Percentiles rank a stretch among this genome's conserved stretches.
Conservation (phyloP, 2,888 invertebrate species). For the Pogonocherus hispidulus region DNA sequence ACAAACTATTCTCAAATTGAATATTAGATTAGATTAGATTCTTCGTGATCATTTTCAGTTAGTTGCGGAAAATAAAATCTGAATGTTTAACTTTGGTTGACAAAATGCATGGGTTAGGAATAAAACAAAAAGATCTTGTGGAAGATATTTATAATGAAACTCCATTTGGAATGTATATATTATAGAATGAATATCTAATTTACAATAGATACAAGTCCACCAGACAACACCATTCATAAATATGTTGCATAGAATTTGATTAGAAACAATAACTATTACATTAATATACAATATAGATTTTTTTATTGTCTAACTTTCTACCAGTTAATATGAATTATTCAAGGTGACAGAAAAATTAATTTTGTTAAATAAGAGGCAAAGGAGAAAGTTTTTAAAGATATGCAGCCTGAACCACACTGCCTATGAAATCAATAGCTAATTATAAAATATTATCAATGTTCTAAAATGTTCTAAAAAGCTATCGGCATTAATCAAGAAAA, state of each 20-base stretch:
- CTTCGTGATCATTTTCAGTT: too few relatives aligned
- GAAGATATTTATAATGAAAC: conserved; percentile 69
- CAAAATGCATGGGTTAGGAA: neutral
- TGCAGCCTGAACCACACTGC: too few relatives aligned
- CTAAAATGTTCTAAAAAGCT: too few relatives aligned
- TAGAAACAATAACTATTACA: conserved; percentile 8
- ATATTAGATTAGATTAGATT: too few relatives aligned
- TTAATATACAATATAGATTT: neutral
- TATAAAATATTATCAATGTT: too few relatives aligned
- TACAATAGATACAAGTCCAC: conserved; percentile 62
- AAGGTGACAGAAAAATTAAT: conserved; percentile 9
- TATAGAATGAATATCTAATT: conserved; percentile 62
- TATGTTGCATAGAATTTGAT: conserved; percentile 15
- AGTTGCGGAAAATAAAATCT: too few relatives aligned
- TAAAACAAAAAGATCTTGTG: conserved; percentile 51
- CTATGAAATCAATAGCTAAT: too few relatives aligned
- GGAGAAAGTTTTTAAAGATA: too few relatives aligned
- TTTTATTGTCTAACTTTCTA: conserved; percentile 17
- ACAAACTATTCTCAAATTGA: too few relatives aligned
- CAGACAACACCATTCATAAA: conserved; percentile 49
- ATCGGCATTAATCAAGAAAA: too few relatives aligned
- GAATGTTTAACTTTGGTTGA: too few relatives aligned
- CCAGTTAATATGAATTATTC: neutral
- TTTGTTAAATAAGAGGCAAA: conserved; percentile 32
- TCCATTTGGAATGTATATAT: conserved; percentile 65